Base-by-base conservation (phyloP, 2,888 invertebrate genomes). In the Euproctis similis region DNA sequence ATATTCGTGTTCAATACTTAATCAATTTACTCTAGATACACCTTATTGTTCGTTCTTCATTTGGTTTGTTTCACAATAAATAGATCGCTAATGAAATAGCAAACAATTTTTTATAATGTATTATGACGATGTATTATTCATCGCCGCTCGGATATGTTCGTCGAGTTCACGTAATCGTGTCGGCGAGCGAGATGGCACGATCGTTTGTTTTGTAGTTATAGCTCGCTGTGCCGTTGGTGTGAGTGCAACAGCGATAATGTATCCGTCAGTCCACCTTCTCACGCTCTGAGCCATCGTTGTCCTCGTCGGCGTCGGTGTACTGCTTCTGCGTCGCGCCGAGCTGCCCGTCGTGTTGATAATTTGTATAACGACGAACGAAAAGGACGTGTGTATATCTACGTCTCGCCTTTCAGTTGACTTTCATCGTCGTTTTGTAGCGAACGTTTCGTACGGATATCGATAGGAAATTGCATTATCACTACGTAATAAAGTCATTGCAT, bases 321-420 rank as follows among this genome's bases (percentile, higher is more conserved):
- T n/a, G n/a, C n/a, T n/a, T 50, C 54, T 50, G 47, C 52, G 49
- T 42, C 53, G 44, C 53, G 51, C 52, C 53, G n/a, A n/a, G n/a
- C n/a, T n/a, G 62, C 53, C 52, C 51, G 53, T 36, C 51, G 59
- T 75, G 75, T 75, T 77, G 76, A 78, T 78, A 71, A 78, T 72
- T 77, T 75, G 72, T 73, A 69, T 69, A 73, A 74, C 70, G 64
- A 64, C 57, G 76, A 73, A 74, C 64, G 80, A 82, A 74, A 81
- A 77, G 82, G 82, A 81, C 76, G 72, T 76, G 74, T 75, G 74
- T 80, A 82, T 82, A 80, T 80, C 70, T 80, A 74, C 73, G 75
- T 81, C 82, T 82, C 82, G 81, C 78, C 81, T 82, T 81, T 81
- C 82, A 84, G 82, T 84, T 82, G 82, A 82, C 82, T 84, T 84